Conservation (phyloP, 1,140 invertebrate genomes). For the Drosophila asahinai region DNA sequence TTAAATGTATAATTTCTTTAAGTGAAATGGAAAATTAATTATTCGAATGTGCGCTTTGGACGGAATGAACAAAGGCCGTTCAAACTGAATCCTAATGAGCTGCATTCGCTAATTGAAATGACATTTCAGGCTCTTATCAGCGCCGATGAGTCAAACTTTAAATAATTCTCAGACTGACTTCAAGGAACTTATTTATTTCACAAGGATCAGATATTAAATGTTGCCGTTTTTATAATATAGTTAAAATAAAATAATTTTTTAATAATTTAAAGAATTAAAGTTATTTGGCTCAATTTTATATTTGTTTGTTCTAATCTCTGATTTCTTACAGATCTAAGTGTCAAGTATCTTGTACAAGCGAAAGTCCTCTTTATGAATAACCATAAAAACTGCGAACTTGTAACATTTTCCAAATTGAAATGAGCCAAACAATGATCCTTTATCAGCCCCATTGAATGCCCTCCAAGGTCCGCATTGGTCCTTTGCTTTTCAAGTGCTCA, state of each 20-base stretch:
- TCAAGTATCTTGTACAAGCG: background rate
- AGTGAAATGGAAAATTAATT: constrained; percentile 73
- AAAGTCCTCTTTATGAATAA: background rate
- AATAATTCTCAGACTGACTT: background rate
- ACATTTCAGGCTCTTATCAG: constrained; percentile 32
- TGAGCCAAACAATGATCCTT: constrained; percentile 12
- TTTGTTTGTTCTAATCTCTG: background rate
- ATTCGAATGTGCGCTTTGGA: constrained; percentile 38
- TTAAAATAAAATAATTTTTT: background rate
- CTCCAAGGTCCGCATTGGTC: constrained; percentile 2
- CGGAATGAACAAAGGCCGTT: constrained; percentile 41
- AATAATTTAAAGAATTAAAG: too few species aligned
- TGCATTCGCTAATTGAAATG: constrained; percentile 57
- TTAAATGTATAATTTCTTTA: constrained; percentile 66
- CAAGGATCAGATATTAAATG: background rate
- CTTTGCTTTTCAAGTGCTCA: constrained; percentile 4
- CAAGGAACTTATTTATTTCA: background rate
- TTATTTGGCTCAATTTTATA: too few species aligned
- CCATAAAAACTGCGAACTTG: constrained; percentile 4
- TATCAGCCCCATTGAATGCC: background rate
- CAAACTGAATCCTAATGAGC: constrained; percentile 57
- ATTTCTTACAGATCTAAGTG: background rate
- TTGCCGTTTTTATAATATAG: background rate
- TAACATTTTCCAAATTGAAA: constrained; percentile 24
- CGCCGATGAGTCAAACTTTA: background rate